A percentile compares a stretch with the other conserved stretches of the same genome.
Evolutionary conservation across 2,888 invertebrate species (phyloP).

Genomic region (Diarsia brunnea): DNA sequence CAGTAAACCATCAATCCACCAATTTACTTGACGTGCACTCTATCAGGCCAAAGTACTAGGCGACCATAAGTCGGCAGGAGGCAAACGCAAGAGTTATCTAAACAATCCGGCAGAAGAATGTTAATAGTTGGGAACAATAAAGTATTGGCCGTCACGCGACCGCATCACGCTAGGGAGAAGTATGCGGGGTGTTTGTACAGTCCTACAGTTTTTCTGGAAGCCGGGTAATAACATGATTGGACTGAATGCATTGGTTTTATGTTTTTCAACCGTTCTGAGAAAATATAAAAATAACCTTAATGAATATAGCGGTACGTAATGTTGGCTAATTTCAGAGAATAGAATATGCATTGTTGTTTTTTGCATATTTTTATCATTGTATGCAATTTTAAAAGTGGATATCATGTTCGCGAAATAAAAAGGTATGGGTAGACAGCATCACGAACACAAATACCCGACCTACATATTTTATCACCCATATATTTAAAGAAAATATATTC

Average conservation of each 20-base stretch:
- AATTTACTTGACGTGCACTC: constrained; percentile 49
- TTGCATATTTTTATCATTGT: neutral
- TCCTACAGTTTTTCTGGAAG: constrained; percentile 52
- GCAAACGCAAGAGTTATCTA: constrained; percentile 80
- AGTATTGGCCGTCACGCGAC: constrained; percentile 84
- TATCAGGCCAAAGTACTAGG: constrained; percentile 63
- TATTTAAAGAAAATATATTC: constrained; percentile 59
- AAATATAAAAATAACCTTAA: neutral
- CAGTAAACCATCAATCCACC: constrained; percentile 43
- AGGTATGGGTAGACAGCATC: constrained; percentile 32
- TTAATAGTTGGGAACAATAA: constrained; percentile 87
- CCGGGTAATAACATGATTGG: constrained; percentile 54
- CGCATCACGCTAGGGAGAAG: constrained; percentile 78
- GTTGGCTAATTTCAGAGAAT: neutral
- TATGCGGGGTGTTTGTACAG: constrained; percentile 63
- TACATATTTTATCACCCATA: constrained; percentile 58
- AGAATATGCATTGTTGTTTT: neutral
- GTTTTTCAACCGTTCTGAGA: constrained; percentile 9
- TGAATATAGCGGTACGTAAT: neutral
- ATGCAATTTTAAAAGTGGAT: neutral
- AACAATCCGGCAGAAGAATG: constrained; percentile 89
- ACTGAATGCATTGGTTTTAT: constrained; percentile 38
- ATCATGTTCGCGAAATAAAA: constrained; percentile 5
- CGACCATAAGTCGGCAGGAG: constrained; percentile 60
- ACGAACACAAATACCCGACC: constrained; percentile 37